Evolutionary conservation across 2,888 invertebrate species (phyloP).

Genomic region (Candidula unifasciata): DNA sequence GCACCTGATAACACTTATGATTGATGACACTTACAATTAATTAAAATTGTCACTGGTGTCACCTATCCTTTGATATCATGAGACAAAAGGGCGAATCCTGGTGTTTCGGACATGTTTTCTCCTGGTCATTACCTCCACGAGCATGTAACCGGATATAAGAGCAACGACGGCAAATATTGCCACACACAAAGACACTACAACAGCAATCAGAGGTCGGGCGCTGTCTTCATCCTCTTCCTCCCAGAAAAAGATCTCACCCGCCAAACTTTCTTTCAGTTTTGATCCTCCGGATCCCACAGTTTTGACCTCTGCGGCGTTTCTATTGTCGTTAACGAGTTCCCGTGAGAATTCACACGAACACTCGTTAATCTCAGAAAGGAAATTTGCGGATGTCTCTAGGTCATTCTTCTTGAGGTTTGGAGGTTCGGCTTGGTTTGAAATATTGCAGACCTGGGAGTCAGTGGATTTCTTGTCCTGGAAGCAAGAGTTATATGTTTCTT

Average conservation of each 20-base stretch:
- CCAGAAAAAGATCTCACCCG: conserved; percentile 26
- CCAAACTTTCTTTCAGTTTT: not conserved
- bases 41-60: no score
- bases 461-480: not conserved
- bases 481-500: conserved; percentile 59
- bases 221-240: conserved; percentile 52
- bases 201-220: conserved; percentile 57
- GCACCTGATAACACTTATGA: no score
- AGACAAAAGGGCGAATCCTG: conserved; percentile 62
- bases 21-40: no score
- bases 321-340: conserved; percentile 65
- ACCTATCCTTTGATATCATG: conserved; percentile 49
- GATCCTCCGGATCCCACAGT: conserved; percentile 55
- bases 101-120: conserved; percentile 58
- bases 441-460: conserved; percentile 8
- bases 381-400: not conserved
- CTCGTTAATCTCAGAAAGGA: not conserved
- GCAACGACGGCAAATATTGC: conserved; percentile 59
- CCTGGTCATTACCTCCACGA: conserved; percentile 57
- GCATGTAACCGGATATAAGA: conserved; percentile 57
- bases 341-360: conserved; percentile 40
- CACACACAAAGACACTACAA: conserved; percentile 60
- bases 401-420: not conserved
- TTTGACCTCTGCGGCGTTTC: conserved; percentile 56
- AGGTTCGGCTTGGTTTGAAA: not conserved